A percentile compares a stretch with the other conserved stretches of the same genome.
Conservation (phyloP, 2,113 vertebrate species). For the Rissa tridactyla region DNA sequence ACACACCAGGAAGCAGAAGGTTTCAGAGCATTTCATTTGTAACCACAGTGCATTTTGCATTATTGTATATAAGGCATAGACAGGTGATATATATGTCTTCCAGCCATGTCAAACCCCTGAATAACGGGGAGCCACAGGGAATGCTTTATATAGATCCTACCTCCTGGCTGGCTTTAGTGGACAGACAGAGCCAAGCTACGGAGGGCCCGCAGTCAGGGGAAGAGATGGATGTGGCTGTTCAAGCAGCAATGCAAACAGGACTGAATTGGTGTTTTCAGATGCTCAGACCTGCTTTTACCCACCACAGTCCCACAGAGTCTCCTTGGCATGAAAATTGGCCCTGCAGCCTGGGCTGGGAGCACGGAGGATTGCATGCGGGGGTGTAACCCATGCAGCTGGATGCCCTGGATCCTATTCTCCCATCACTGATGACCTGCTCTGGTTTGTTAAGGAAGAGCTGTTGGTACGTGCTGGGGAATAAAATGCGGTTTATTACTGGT, state of each 20-base stretch:
- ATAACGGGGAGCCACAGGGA: neutral
- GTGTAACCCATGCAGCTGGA: neutral
- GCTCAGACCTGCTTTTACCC: neutral
- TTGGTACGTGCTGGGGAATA: neutral
- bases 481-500: neutral
- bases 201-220: neutral
- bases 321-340: neutral
- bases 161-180: neutral
- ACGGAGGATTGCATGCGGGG: rapidly evolving
- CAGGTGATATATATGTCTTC: neutral
- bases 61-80: constrained; percentile 1
- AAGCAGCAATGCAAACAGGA: neutral
- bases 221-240: neutral
- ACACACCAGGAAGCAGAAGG: neutral
- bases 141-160: neutral
- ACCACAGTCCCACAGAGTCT: neutral
- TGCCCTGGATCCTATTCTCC: neutral
- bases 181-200: neutral
- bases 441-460: neutral
- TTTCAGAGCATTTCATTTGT: constrained; percentile 38
- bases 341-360: neutral
- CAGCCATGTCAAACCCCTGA: neutral
- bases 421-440: no score
- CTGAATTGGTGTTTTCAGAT: neutral
- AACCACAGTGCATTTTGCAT: neutral